These are phyloP conservation scores for Tricholaema leucomelas DNA, from an alignment of 2,113 vertebrate genomes.

Conservation along the genomic window DNA sequence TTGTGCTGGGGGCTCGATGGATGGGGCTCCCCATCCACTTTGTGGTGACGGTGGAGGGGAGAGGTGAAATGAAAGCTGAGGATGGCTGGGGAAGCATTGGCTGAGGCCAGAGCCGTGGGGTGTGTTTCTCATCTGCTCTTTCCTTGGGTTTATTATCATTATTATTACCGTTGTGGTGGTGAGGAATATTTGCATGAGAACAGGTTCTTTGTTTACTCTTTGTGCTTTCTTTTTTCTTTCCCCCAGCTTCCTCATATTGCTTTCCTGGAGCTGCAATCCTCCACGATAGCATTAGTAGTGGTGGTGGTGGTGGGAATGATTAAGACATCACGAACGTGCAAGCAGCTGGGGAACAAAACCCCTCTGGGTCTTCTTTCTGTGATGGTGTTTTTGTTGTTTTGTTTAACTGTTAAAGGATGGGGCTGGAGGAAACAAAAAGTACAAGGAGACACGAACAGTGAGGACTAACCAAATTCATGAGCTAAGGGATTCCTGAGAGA, in stretches of 20 bases:
- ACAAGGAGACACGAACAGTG: not conserved
- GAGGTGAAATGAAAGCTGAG: not conserved
- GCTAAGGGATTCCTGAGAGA: not conserved
- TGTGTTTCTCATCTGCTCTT: not conserved
- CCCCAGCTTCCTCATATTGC: not conserved
- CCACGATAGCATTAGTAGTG: not conserved
- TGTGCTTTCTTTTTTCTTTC: not conserved
- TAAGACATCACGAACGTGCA: not conserved
- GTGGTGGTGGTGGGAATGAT: not conserved
- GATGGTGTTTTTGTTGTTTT: no score
- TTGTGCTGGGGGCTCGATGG: not conserved
- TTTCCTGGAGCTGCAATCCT: not conserved
- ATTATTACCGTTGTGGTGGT: not conserved
- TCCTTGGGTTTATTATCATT: not conserved
- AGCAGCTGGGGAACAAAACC: not conserved
- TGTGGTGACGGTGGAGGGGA: not conserved
- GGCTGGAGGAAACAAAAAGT: not conserved
- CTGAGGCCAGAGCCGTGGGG: rapidly evolving
- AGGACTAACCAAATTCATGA: not conserved
- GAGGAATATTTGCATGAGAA: not conserved
- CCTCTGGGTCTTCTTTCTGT: not conserved
- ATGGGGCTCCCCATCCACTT: not conserved
- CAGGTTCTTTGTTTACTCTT: not conserved
- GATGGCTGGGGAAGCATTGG: not conserved
- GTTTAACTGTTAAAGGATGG: not conserved